Evolutionary conservation across 1,140 invertebrate genomes (phyloP), one percentile per base, ranked within the genome.

Genomic region (Luehdorfia chinensis): DNA sequence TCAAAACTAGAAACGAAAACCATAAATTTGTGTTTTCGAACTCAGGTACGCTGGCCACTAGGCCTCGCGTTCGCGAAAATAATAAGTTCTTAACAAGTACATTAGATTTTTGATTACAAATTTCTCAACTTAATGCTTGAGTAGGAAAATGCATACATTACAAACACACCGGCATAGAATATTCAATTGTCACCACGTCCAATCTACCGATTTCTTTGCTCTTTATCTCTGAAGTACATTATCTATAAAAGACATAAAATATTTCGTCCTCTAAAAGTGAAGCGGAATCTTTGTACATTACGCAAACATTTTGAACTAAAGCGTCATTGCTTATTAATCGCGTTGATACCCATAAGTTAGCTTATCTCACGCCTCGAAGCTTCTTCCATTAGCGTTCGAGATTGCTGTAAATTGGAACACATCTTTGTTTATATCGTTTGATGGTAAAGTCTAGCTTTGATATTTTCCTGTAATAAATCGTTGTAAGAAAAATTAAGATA

Each of bases 311-410:
- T 41, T 16, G 37, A 41, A 27, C 21, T 8, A 18, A 28, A 16
- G 39, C 25, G 25, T 43, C 25, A 30, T 28, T 15, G 39, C 7
- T 43, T 43, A 30, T 43, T 28, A 43, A 43, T 43, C 39, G 39
- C 39, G 28, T 43, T 30, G 39, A 43, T 43, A 43, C 23, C 14
- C 25, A 43, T 30, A 43, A 30, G 39, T 43, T 30, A 43, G 14
- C 39, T 43, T 43, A 43, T 43, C 39, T 3, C 21, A 16, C n/a
- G 28, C 2, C 14, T 9, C 25, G 39, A 25, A 16, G 39, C 39
- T 43, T 28, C 39, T 43, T 43, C 39, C 39, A 43, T 43, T 43
- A 43, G 39, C 25, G 39, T 15, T 14, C 23, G 39, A 43, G 39
- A 43, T 43, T 43, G 25, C 5, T 1, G 25, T 43, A 16, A 43